Evolutionary conservation across 2,888 invertebrate species (phyloP), one percentile per base, ranked within the genome.

Genomic region (Ceramica pisi): DNA sequence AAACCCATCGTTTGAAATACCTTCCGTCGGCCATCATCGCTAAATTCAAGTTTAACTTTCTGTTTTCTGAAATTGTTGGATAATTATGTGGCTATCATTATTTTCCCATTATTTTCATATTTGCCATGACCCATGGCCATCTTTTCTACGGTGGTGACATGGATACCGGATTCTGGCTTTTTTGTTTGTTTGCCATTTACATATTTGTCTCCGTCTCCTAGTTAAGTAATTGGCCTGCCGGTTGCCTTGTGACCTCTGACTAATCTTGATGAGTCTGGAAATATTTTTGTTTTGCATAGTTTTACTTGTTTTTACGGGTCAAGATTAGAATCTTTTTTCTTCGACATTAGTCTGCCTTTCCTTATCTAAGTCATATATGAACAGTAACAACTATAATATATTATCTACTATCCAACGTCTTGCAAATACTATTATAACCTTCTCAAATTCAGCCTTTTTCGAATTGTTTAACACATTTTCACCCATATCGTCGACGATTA

Each of bases 51-150:
- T 63, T 67, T 50, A 69, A 83, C 83, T 83, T 83, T 83, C 83
- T 76, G 83, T 83, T 83, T 74, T 78, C 80, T 67, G 63, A 79
- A 76, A 83, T 77, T 48, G 75, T 73, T 56, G 62, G 50, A 71
- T 83, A 81, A 83, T 83, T 81, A 71, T 74, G 67, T 68, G 48
- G 61, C 70, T 71, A 70, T 83, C 85, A 88, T 88, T 88, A 88
- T 81, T 79, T 82, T 79, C 73, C 80, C 85, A 88, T 89, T 88
- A 88, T 86, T 85, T 88, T 88, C 85, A 80, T 87, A 88, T 88
- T 88, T 88, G 67, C 83, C 35, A 71, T 76, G 81, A 84, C 82
- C 84, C 78, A 69, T 65, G 70, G 75, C 50, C 71, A 38, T 74
- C 60, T 73, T 75, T 75, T 78, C 74, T 77, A 64, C 59, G 59